These are phyloP conservation scores for Pyrgilauda ruficollis DNA, from an alignment of 2,113 vertebrate genomes.

Conservation along the genomic window DNA sequence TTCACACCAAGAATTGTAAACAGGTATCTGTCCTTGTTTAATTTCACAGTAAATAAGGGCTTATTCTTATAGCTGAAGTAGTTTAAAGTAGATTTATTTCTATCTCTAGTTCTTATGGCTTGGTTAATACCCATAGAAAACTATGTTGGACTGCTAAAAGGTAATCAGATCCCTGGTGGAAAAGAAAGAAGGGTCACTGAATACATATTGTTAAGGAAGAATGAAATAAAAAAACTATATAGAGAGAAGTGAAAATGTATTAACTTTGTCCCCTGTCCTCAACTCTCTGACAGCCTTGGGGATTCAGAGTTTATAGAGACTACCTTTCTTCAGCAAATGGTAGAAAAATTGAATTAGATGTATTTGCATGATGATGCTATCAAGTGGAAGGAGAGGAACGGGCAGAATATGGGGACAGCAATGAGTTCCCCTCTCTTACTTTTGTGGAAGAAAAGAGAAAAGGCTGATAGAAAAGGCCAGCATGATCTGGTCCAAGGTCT, in stretches of 20 bases:
- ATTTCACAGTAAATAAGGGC: conserved; percentile 40
- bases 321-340: background rate
- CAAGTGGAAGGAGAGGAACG: background rate
- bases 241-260: background rate
- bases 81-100: conserved; percentile 2
- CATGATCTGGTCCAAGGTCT: background rate
- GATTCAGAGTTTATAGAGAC: background rate
- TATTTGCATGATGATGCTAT: background rate
- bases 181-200: background rate
- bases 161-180: background rate
- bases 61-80: background rate
- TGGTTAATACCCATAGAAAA: conserved; percentile 15
- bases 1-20: background rate
- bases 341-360: background rate
- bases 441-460: background rate
- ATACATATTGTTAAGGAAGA: background rate
- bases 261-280: background rate
- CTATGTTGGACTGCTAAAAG: background rate
- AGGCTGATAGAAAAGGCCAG: background rate
- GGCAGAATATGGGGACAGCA: background rate
- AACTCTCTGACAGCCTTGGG: background rate
- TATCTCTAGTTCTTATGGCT: background rate
- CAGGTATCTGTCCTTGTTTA: conserved; percentile 25
- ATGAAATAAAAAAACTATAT: background rate
- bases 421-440: background rate